A percentile compares a stretch with the other conserved stretches of the same genome.
Conservation (phyloP, 2,113 vertebrate species). For the Brienomyrus longianalis region DNA sequence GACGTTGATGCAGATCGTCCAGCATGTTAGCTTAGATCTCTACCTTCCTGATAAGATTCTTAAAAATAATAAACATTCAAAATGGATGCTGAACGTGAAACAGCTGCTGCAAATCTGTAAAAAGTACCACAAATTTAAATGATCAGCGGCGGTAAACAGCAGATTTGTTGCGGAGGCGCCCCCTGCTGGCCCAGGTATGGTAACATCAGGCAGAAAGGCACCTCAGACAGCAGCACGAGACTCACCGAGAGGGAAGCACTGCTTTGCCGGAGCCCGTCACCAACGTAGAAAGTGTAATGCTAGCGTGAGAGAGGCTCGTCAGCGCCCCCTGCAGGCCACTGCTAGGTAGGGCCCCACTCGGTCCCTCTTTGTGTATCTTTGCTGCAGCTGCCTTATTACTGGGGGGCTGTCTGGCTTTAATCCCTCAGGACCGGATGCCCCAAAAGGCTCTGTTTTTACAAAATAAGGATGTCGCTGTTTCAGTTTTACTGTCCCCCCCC, state of each 20-base stretch:
- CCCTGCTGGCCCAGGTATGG: neutral
- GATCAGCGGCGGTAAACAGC: slow-evolving; percentile 50
- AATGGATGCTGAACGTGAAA: slow-evolving; percentile 48
- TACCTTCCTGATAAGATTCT: slow-evolving; percentile 51
- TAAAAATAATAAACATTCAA: slow-evolving; percentile 35
- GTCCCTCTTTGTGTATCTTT: slow-evolving; percentile 19
- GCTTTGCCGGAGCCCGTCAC: neutral
- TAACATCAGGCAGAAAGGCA: neutral
- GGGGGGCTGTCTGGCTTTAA: slow-evolving; percentile 42
- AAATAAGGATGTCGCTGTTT: slow-evolving; percentile 10
- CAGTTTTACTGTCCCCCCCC: neutral
- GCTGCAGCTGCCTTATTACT: slow-evolving; percentile 37
- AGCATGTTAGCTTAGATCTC: slow-evolving; percentile 47
- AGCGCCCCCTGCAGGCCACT: neutral
- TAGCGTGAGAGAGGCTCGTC: neutral
- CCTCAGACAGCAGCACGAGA: neutral
- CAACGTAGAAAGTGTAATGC: neutral
- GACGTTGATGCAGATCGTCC: neutral
- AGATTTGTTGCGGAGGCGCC: slow-evolving; percentile 34
- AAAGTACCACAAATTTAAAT: slow-evolving; percentile 50
- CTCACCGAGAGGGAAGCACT: neutral
- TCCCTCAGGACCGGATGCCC: slow-evolving; percentile 17
- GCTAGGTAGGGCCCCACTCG: neutral
- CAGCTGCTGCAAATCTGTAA: slow-evolving; percentile 49
- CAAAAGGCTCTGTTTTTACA: neutral